Percentiles rank a stretch among this genome's conserved stretches.
These are phyloP conservation scores for Pterostichus niger DNA, from an alignment of 2,888 invertebrate genomes.

Conservation along the genomic window DNA sequence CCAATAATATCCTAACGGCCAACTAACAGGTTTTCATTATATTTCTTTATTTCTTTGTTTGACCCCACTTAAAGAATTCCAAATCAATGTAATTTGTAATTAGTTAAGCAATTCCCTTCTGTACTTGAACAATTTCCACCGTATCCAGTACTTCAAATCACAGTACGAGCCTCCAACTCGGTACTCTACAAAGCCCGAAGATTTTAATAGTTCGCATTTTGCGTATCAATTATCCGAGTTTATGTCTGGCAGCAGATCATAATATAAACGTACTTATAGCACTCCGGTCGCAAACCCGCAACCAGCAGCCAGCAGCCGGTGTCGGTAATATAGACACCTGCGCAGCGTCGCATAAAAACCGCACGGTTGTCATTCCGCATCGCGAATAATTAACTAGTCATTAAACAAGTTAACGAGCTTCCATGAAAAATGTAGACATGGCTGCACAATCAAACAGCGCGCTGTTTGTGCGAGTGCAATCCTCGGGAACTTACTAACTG, in stretches of 20 bases:
- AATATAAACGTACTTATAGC: background rate
- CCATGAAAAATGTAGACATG: constrained; percentile 61
- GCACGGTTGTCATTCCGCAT: constrained; percentile 57
- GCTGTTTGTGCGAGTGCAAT: too few relatives aligned
- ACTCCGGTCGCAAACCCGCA: background rate
- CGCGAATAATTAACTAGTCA: constrained; percentile 63
- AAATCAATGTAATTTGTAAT: too few relatives aligned
- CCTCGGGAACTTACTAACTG: too few relatives aligned
- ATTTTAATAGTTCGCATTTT: constrained; percentile 5
- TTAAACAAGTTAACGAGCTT: constrained; percentile 64
- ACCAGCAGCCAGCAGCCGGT: constrained; percentile 9
- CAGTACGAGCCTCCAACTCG: background rate
- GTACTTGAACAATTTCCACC: too few relatives aligned
- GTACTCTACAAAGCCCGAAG: constrained; percentile 3
- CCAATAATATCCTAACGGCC: too few relatives aligned
- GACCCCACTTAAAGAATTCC: too few relatives aligned
- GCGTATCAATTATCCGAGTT: constrained; percentile 16
- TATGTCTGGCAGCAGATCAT: constrained; percentile 27
- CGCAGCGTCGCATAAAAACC: constrained; percentile 54
- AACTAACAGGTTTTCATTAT: too few relatives aligned
- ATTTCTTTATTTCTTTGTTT: too few relatives aligned
- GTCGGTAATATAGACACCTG: constrained; percentile 53
- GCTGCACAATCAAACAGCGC: background rate
- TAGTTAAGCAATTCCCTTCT: too few relatives aligned
- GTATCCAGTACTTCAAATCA: too few relatives aligned